A percentile compares a stretch with the other conserved stretches of the same genome.
These are phyloP conservation scores for Cyprinodon variegatus DNA, from an alignment of 2,113 vertebrate genomes.

Conservation along the genomic window DNA sequence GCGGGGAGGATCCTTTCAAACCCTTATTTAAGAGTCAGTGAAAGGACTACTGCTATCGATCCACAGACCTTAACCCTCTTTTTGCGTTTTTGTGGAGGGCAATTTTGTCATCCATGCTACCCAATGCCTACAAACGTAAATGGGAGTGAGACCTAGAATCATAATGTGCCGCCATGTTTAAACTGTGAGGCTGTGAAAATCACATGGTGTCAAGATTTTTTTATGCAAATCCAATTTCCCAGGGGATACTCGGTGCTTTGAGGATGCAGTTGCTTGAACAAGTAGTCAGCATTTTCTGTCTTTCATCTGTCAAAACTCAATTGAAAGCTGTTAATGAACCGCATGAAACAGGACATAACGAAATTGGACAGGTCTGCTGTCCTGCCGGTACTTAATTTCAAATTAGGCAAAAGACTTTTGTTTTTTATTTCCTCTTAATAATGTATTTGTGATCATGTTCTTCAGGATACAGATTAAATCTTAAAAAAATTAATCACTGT, in stretches of 20 bases:
- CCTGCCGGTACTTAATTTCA: constrained; percentile 24
- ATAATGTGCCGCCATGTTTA: constrained; percentile 56
- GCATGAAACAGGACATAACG: constrained; percentile 35
- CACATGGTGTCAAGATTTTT: constrained; percentile 57
- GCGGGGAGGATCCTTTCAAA: constrained; percentile 41
- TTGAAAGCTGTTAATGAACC: constrained; percentile 60
- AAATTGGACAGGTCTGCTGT: constrained; percentile 33
- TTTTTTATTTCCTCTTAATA: constrained; percentile 22
- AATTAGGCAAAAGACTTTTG: constrained; percentile 2
- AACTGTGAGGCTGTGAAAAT: constrained; percentile 46
- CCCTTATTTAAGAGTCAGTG: constrained; percentile 57
- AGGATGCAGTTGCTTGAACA: constrained; percentile 46
- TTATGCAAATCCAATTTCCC: constrained; percentile 66
- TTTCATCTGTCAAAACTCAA: constrained; percentile 60
- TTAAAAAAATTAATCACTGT: constrained; percentile 56
- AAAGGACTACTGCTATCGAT: constrained; percentile 69
- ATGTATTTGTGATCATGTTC: constrained; percentile 39
- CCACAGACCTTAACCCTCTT: constrained; percentile 43
- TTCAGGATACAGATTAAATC: constrained; percentile 39
- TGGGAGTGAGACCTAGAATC: constrained; percentile 61
- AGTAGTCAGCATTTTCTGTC: constrained; percentile 67
- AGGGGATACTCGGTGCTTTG: constrained; percentile 57
- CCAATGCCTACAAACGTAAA: constrained; percentile 32
- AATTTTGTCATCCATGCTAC: constrained; percentile 71
- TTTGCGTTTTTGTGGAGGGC: constrained; percentile 59